A percentile compares a stretch with the other conserved stretches of the same genome.
Evolutionary conservation across 2,888 invertebrate species (phyloP).

Genomic region (Aphelenchoides bicaudatus): DNA sequence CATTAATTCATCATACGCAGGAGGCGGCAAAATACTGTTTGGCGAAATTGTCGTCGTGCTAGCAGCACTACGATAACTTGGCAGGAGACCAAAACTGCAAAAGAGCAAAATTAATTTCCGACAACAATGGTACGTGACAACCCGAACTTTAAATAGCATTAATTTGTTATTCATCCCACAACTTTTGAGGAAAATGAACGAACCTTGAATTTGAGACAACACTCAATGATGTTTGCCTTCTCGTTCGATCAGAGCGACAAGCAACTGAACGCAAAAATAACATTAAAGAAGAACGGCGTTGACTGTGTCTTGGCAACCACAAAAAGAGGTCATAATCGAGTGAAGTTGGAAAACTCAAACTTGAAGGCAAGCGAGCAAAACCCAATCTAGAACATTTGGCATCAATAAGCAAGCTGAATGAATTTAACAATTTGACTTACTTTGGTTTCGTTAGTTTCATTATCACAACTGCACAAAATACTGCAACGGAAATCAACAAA

Average conservation of each 20-base stretch:
- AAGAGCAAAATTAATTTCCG: too few relatives aligned
- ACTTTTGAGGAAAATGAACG: neutral
- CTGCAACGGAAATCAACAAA: slow-evolving; percentile 38
- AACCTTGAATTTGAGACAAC: slow-evolving; percentile 35
- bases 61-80: slow-evolving; percentile 30
- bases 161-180: slow-evolving; percentile 17
- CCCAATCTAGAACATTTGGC: slow-evolving; percentile 11
- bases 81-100: slow-evolving; percentile 27
- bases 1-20: slow-evolving; percentile 30
- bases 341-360: slow-evolving; percentile 2
- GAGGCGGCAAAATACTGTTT: slow-evolving; percentile 24
- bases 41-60: slow-evolving; percentile 25
- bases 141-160: neutral
- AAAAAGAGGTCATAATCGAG: slow-evolving; percentile 33
- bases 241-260: slow-evolving; percentile 23
- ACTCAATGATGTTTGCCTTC: slow-evolving; percentile 31
- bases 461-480: slow-evolving; percentile 38
- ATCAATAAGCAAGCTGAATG: neutral
- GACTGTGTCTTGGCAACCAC: slow-evolving; percentile 32
- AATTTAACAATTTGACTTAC: slow-evolving; percentile 20
- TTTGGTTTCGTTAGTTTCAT: slow-evolving; percentile 41
- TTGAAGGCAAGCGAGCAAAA: slow-evolving; percentile 14
- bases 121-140: too few relatives aligned
- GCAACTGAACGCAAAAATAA: slow-evolving; percentile 28
- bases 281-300: slow-evolving; percentile 32